Evolutionary conservation across 2,888 invertebrate genomes (phyloP).

Genomic region (Fragum whitleyi): DNA sequence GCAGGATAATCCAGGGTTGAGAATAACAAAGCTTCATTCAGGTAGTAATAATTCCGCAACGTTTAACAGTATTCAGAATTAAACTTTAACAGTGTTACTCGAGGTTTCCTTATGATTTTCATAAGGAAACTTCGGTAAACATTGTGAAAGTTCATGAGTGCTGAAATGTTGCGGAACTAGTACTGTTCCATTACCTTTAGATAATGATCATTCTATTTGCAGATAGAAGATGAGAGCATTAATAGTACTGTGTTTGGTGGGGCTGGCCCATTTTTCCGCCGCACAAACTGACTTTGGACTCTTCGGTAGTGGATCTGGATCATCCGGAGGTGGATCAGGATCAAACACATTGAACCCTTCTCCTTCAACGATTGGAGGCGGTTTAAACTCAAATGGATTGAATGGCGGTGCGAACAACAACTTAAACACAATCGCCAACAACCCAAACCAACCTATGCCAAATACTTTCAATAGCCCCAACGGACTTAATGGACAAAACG

Average conservation of each 20-base stretch:
- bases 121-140: no score
- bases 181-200: no score
- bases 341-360: constrained; percentile 3
- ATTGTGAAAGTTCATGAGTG: no score
- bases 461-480: background rate
- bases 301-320: constrained; percentile 4
- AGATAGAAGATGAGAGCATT: constrained; percentile 17
- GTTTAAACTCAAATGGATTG: constrained; percentile 1
- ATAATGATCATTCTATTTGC: background rate
- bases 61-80: no score
- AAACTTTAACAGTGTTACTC: no score
- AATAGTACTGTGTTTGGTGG: constrained; percentile 16
- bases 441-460: background rate
- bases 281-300: constrained; percentile 35
- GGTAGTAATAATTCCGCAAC: no score
- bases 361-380: background rate
- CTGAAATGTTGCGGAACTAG: no score
- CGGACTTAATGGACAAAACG: background rate
- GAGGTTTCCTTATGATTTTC: no score
- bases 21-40: no score
- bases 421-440: constrained; percentile 24
- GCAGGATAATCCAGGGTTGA: no score
- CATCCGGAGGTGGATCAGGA: background rate
- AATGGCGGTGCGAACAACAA: background rate
- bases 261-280: constrained; percentile 23